A percentile compares a stretch with the other conserved stretches of the same genome.
Evolutionary conservation across 1,140 invertebrate species (phyloP).

Genomic region (Tetragonula clypearis): DNA sequence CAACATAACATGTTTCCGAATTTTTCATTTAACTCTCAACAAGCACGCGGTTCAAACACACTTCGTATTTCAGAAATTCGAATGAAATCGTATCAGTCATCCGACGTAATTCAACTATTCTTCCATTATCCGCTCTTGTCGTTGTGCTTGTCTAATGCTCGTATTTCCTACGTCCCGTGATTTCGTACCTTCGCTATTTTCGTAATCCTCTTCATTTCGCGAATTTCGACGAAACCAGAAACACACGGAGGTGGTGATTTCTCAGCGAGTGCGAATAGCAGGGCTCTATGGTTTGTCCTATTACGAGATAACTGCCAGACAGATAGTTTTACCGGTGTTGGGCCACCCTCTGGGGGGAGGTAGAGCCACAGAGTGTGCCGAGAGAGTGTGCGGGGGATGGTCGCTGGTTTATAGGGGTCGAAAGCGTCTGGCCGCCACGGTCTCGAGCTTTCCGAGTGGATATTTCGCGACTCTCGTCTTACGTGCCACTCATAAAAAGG

Average conservation of each 20-base stretch:
- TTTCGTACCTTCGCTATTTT: too few relatives aligned
- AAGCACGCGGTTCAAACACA: too few relatives aligned
- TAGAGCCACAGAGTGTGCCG: not conserved
- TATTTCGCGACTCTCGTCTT: slow-evolving; percentile 45
- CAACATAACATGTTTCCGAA: too few relatives aligned
- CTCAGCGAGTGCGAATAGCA: slow-evolving; percentile 1
- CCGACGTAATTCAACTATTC: not conserved
- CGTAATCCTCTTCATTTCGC: slow-evolving; percentile 26
- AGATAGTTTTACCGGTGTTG: slow-evolving; percentile 26
- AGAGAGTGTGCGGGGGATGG: slow-evolving; percentile 23
- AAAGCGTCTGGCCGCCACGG: not conserved
- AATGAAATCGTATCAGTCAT: not conserved
- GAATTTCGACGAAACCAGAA: slow-evolving; percentile 30
- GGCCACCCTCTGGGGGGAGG: not conserved
- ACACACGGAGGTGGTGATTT: not conserved
- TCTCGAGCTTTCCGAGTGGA: slow-evolving; percentile 30
- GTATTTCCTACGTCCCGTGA: not conserved
- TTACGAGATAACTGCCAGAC: slow-evolving; percentile 48
- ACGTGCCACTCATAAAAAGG: slow-evolving; percentile 44
- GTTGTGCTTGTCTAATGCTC: not conserved
- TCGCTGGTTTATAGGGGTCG: slow-evolving; percentile 33
- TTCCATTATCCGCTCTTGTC: not conserved
- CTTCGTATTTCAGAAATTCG: too few relatives aligned
- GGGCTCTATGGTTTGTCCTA: slow-evolving; percentile 46
- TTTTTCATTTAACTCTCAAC: too few relatives aligned